Evolutionary conservation across 2,113 vertebrate genomes (phyloP).

Genomic region (Rhynchomys soricoides): DNA sequence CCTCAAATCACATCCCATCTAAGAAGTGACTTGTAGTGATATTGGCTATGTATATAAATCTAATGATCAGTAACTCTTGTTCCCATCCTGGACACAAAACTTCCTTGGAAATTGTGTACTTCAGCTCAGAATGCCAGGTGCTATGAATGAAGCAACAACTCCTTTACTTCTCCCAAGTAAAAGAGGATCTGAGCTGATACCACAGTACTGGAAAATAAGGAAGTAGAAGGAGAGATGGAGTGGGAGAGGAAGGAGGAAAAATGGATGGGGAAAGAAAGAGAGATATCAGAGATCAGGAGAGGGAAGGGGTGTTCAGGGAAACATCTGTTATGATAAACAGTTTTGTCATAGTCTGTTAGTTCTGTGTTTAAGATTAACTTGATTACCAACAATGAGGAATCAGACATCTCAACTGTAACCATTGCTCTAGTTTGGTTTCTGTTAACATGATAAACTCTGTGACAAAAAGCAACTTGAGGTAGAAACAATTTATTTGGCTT

Average conservation of each 20-base stretch:
- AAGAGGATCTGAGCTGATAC: background rate
- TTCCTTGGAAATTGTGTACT: too few relatives aligned
- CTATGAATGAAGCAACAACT: background rate
- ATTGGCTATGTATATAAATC: background rate
- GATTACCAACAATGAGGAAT: background rate
- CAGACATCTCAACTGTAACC: background rate
- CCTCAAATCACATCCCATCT: background rate
- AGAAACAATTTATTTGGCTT: background rate
- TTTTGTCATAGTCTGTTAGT: background rate
- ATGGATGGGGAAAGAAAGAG: background rate
- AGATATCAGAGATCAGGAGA: background rate
- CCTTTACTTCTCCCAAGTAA: background rate
- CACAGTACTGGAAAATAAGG: background rate
- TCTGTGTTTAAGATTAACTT: background rate
- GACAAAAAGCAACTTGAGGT: background rate
- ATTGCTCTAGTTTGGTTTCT: background rate
- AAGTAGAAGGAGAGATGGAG: background rate
- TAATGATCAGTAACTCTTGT: background rate
- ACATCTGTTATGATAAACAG: background rate
- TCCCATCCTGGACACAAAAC: background rate
- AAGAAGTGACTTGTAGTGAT: too few relatives aligned
- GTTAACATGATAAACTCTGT: background rate
- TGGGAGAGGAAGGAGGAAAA: background rate
- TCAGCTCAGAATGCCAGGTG: background rate
- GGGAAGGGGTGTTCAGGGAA: background rate